Base-by-base conservation (phyloP, 2,113 vertebrate genomes). In the Ophthalmolycus amberensis region DNA sequence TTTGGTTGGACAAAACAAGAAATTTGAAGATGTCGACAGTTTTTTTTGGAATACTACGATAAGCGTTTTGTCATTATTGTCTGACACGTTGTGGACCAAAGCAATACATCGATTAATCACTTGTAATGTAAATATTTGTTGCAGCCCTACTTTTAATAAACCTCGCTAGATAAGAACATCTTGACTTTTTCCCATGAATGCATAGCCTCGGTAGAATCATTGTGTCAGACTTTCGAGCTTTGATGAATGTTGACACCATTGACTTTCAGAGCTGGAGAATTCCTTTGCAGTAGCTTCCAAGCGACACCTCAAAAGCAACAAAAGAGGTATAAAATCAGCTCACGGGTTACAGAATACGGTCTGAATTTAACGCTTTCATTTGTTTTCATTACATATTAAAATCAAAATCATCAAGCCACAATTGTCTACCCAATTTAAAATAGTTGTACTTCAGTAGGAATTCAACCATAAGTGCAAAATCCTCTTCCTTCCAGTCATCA, bases 401-500 rank as follows among this genome's bases (percentile, higher is more conserved):
- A 5, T 14, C 0, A 37, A 50, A 70, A 54, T 58, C 14, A 76
- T 71, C 32, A 75, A 77, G 68, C 42, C 60, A 74, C 25, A 77
- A 58, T 74, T 75, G 18, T 20, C 9, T 60, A 29, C 58, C 38
- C 22, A 34, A 60, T 5, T 42, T 16, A 9, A 32, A 10, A 63
- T n/a, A 15, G 3, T 38, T 52, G 20, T 38, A 29, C 44, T 52
- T 27, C 42, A 11, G 32, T 12, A 67, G 42, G n/a, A 75, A 63
- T 46, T 48, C 15, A 71, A 74, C 42, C 16, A 25, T 40, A 64
- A 14, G 54, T 64, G 44, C 32, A 64, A 67, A 67, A 64, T 40
- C 38, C 11, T 72, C n/a, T 52, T 54, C 42, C 81, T 81, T 79
- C 56, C 56, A 73, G 80, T 79, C 64, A 81, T 71, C 25, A 1